Percentiles rank a stretch among this genome's conserved stretches.
phyloP scores from a whole-genome alignment of 2,888 invertebrate genomes.

The Branchipolynoe longqiensis region DNA sequence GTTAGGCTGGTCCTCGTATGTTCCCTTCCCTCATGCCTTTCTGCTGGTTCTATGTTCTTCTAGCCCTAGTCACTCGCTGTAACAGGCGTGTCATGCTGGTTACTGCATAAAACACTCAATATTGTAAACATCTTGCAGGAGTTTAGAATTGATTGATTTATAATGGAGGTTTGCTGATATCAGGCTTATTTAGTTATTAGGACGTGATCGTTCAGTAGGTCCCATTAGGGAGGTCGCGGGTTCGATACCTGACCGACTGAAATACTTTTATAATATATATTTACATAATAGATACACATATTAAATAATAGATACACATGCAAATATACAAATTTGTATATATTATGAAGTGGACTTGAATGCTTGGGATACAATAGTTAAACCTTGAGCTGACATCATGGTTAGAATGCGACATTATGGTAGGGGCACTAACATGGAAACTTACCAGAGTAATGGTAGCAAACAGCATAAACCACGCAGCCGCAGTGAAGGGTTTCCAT shows the following conservation, averaged over 20 bases:
- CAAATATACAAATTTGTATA: not conserved
- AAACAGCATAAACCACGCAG: constrained; percentile 8
- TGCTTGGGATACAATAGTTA: not conserved
- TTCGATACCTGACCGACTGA: not conserved
- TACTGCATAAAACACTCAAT: not conserved
- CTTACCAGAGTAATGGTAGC: not conserved
- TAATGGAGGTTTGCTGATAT: too few relatives aligned
- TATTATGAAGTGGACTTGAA: too few relatives aligned
- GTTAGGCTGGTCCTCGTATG: too few relatives aligned
- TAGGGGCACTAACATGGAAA: not conserved
- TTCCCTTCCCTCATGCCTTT: too few relatives aligned
- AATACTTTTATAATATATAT: not conserved
- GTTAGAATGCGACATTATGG: not conserved
- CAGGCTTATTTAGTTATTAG: too few relatives aligned
- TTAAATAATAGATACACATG: not conserved
- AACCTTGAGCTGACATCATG: not conserved
- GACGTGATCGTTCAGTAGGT: not conserved
- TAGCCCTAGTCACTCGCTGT: too few relatives aligned
- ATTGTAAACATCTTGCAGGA: not conserved
- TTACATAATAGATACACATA: not conserved
- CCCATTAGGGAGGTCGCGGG: not conserved
- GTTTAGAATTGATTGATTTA: not conserved
- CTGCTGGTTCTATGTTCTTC: too few relatives aligned
- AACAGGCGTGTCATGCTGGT: too few relatives aligned
- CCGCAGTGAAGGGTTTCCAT: not conserved